Evolutionary conservation across 35 echinoderm and acorn worm genomes (phyloP), one percentile per base, ranked within the genome.

Genomic region (Lytechinus pictus): DNA sequence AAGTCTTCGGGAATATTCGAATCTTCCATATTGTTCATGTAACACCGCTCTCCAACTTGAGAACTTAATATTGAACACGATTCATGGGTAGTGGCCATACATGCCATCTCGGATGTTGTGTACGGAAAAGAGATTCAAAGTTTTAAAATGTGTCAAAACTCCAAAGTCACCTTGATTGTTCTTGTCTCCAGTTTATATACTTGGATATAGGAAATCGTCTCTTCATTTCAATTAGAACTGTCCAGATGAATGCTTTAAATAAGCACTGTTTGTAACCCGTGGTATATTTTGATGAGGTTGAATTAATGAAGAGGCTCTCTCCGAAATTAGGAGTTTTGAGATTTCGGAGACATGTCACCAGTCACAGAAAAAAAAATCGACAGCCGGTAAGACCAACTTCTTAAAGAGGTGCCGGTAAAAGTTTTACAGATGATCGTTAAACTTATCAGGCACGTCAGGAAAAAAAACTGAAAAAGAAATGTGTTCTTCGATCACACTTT

Each of bases 21-120:
- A 57, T 93, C 92, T n/a, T 93, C 53, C 27, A 93, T 54, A 19
- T 93, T 93, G 92, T 27, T 93, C 9, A 27, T 27, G n/a, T 53
- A 93, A 57, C 92, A 54, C 27, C 54, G 9, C 21, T 54, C 54
- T 55, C 57, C 54, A 10, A 58, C 13, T n/a, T 79, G 66, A n/a
- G 66, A 24, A 79, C 66, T 79, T 19, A 79, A 79, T 16, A 16
- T 79, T 79, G 16, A 7, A 79, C 19, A 79, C 19, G 66, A 79
- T n/a, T 79, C 66, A 24, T 79, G 19, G 4, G 19, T 79, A 24
- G 12, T 79, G 19, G 12, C 19, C 66, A 79, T 5, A n/a, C 66
- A 79, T 79, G 66, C 66, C 66, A 79, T 79, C 14, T 79, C 14
- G 19, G n/a, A 24, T 79, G 21, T 79, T 79, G 19, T 24, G 19